These are phyloP conservation scores for Lepidurus apus DNA, from an alignment of 1,140 invertebrate species.

Conservation along the genomic window DNA sequence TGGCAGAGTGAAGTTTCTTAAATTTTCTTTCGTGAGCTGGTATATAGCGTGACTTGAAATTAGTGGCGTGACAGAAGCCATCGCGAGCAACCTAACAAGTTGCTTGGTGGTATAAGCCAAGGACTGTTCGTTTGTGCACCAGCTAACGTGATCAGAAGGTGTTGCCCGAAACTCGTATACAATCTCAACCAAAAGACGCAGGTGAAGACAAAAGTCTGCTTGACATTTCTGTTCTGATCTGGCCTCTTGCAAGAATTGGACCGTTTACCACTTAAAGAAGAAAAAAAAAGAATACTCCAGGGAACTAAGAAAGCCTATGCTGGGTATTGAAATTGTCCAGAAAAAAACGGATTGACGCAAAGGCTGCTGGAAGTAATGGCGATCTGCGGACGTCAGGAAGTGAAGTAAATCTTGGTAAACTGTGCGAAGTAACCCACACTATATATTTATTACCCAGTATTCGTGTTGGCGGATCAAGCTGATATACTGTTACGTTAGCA, in stretches of 20 bases:
- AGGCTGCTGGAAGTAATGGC: background rate
- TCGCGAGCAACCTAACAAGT: background rate
- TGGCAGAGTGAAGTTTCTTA: background rate
- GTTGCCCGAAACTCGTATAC: background rate
- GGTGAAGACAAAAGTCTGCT: background rate
- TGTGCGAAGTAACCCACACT: background rate
- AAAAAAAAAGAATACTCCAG: background rate
- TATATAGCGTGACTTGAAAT: background rate
- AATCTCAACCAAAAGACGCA: background rate
- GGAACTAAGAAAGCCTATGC: background rate
- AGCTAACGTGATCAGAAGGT: background rate
- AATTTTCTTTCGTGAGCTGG: background rate
- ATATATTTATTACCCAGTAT: background rate
- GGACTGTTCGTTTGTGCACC: background rate
- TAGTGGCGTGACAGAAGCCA: constrained; percentile 8
- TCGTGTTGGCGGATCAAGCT: background rate
- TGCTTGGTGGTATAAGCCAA: background rate
- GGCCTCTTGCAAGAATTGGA: background rate
- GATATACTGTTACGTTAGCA: too few relatives aligned
- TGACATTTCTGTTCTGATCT: background rate
- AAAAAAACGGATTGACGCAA: background rate
- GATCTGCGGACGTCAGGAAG: background rate
- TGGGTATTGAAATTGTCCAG: background rate
- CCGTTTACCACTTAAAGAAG: background rate
- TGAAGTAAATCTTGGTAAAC: background rate